Conservation (phyloP, 2,113 vertebrate genomes). For the Saccopteryx bilineata region DNA sequence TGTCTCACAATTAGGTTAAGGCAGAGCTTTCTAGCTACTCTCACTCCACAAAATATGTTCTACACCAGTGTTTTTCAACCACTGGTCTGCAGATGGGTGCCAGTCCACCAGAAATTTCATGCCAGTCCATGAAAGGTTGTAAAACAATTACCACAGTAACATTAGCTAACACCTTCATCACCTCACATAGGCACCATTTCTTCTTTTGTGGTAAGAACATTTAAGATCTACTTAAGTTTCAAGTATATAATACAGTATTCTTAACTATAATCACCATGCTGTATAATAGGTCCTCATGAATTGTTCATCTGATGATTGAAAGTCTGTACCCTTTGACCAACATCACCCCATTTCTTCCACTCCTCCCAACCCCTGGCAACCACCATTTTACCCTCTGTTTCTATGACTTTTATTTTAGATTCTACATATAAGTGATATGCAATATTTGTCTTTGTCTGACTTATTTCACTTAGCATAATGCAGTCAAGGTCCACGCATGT, state of each 20-base stretch:
- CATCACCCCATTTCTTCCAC: neutral
- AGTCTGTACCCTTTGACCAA: neutral
- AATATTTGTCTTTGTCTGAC: neutral
- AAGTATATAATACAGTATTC: neutral
- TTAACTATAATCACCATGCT: neutral
- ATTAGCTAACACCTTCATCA: neutral
- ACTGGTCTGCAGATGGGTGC: too few species aligned
- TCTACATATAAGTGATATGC: neutral
- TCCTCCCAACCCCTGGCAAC: neutral
- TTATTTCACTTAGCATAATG: conserved; percentile 11
- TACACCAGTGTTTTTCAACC: neutral
- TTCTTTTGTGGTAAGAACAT: neutral
- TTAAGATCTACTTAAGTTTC: conserved; percentile 5
- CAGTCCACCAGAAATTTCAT: too few species aligned
- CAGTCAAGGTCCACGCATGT: neutral
- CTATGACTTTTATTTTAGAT: neutral
- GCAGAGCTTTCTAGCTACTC: neutral
- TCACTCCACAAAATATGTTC: conserved; percentile 46
- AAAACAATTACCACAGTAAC: too few species aligned
- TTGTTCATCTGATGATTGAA: neutral
- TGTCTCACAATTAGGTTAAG: conserved; percentile 5
- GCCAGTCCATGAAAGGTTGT: too few species aligned
- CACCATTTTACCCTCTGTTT: neutral
- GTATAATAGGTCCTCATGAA: neutral
- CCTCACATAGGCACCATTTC: neutral